Conservation (phyloP, 2,113 vertebrate genomes). For the Pseudorasbora parva region DNA sequence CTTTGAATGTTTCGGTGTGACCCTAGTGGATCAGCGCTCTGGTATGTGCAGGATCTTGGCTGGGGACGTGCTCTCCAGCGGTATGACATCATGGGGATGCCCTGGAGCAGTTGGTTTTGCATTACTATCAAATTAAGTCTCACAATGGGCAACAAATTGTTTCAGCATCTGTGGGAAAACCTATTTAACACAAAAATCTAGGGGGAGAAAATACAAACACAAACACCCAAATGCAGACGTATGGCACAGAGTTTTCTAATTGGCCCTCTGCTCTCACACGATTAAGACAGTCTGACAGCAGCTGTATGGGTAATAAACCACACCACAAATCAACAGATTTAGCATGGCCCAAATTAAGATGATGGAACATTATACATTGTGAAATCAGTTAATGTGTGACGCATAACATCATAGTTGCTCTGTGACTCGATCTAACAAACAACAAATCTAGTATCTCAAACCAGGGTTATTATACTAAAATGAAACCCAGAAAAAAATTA, state of each 20-base stretch:
- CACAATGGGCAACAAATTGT: background rate
- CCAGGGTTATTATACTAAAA: no score
- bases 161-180: slow-evolving; percentile 17
- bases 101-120: slow-evolving; percentile 31
- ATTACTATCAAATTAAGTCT: slow-evolving; percentile 20
- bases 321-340: background rate
- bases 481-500: background rate
- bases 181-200: background rate
- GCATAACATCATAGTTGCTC: background rate
- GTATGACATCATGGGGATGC: slow-evolving; percentile 33
- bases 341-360: background rate
- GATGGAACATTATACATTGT: background rate
- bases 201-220: background rate
- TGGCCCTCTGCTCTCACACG: background rate
- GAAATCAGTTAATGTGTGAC: slow-evolving; percentile 10
- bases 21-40: background rate
- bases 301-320: slow-evolving; percentile 11
- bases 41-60: slow-evolving; percentile 9
- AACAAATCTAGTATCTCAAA: background rate
- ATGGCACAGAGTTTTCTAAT: background rate
- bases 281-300: slow-evolving; percentile 14
- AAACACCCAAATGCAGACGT: slow-evolving; percentile 1
- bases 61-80: background rate
- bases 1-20: slow-evolving; percentile 11
- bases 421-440: background rate